phyloP scores from a whole-genome alignment of 2,888 invertebrate genomes.

The Conistra vaccinii region DNA sequence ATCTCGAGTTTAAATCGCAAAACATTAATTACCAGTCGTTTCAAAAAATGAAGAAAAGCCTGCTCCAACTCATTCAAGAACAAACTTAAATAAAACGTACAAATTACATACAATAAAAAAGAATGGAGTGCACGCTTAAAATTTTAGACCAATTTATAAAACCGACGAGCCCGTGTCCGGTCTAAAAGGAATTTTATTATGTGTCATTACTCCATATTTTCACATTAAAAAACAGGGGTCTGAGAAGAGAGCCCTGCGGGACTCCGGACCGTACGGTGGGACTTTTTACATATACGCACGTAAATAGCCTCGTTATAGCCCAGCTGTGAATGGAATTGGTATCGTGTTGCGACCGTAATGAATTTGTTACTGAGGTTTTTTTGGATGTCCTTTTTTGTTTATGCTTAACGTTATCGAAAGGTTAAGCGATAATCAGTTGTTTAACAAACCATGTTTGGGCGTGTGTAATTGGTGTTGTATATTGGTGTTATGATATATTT shows the following conservation, averaged over 20 bases:
- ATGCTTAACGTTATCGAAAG: constrained; percentile 68
- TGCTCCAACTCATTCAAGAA: constrained; percentile 44
- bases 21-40: constrained; percentile 41
- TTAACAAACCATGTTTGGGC: constrained; percentile 57
- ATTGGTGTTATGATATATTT: constrained; percentile 62
- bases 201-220: constrained; percentile 86
- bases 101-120: constrained; percentile 70
- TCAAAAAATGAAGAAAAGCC: constrained; percentile 36
- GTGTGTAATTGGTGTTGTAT: constrained; percentile 65
- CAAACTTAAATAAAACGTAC: constrained; percentile 69
- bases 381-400: constrained; percentile 72
- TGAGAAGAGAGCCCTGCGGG: constrained; percentile 81
- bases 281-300: constrained; percentile 78
- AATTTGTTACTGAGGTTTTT: constrained; percentile 80
- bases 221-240: constrained; percentile 79
- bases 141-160: constrained; percentile 74
- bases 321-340: constrained; percentile 88
- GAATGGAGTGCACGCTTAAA: constrained; percentile 66
- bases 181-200: constrained; percentile 84
- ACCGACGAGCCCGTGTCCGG: constrained; percentile 70
- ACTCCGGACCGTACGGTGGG: constrained; percentile 69
- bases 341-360: constrained; percentile 85
- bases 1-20: constrained; percentile 33
- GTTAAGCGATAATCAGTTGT: constrained; percentile 65
- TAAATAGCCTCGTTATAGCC: constrained; percentile 84